Evolutionary conservation across 2,888 invertebrate species (phyloP).

Genomic region (Blomia tropicalis): DNA sequence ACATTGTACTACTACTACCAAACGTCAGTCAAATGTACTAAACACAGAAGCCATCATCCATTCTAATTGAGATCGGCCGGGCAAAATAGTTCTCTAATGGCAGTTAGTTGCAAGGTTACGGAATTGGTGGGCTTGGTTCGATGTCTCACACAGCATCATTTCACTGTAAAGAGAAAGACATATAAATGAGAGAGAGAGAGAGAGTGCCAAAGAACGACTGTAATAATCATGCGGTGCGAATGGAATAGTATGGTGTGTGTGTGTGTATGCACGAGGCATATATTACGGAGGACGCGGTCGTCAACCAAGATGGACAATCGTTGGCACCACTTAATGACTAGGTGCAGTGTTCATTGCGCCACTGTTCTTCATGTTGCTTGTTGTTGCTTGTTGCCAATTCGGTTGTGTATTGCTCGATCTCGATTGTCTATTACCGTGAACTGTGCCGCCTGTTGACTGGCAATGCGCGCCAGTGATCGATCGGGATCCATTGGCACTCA

Average conservation of each 20-base stretch:
- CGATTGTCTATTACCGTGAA: conserved; percentile 2
- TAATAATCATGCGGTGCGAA: conserved; percentile 7
- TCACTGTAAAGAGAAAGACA: not conserved
- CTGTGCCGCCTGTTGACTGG: not conserved
- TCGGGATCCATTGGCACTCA: conserved; percentile 10
- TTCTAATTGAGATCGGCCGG: conserved; percentile 15
- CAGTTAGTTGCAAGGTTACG: not conserved
- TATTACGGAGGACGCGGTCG: conserved; percentile 3
- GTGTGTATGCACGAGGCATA: conserved; percentile 5
- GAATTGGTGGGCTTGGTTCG: conserved; percentile 13
- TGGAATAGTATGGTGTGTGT: too few relatives aligned
- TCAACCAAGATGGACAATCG: not conserved
- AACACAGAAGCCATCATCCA: conserved; percentile 14
- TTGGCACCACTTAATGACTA: conserved; percentile 12
- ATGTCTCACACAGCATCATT: not conserved
- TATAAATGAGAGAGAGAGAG: not conserved
- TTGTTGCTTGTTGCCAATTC: not conserved
- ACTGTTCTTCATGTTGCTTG: not conserved
- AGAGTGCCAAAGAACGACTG: conserved; percentile 2
- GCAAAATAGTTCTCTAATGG: not conserved
- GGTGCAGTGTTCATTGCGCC: not conserved
- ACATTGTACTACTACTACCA: not conserved
- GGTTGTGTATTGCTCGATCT: not conserved
- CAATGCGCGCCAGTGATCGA: conserved; percentile 12
- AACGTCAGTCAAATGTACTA: not conserved